Evolutionary conservation across 2,797 vertebrate species (phyloP).

Genomic region (Myotis myotis): DNA sequence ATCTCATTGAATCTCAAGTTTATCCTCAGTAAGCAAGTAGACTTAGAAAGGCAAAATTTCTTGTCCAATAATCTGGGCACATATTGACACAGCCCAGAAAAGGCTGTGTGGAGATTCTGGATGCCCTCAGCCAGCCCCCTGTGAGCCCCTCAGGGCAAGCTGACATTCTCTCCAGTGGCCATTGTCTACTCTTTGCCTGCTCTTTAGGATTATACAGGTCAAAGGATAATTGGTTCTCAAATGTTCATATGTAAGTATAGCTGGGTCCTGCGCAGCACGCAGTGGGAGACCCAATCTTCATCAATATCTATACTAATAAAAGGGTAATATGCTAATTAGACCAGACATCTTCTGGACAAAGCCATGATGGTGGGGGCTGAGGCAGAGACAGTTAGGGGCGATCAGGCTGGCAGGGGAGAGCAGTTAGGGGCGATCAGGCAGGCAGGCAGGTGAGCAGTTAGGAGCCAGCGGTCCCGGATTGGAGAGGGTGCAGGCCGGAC

Average conservation of each 20-base stretch:
- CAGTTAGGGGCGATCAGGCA: too few relatives aligned
- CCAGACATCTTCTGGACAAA: too few relatives aligned
- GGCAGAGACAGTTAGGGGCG: too few relatives aligned
- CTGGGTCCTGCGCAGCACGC: neutral
- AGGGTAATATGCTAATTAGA: too few relatives aligned
- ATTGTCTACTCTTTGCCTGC: neutral
- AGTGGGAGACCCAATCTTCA: neutral
- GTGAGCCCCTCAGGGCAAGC: neutral
- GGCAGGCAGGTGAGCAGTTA: too few relatives aligned
- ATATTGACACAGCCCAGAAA: neutral
- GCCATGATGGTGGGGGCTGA: too few relatives aligned
- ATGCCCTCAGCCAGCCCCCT: neutral
- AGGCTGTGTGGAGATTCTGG: neutral
- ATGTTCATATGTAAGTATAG: neutral
- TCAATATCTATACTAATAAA: neutral
- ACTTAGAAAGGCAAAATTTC: neutral
- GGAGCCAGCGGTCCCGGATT: too few relatives aligned
- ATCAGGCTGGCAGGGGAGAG: too few relatives aligned
- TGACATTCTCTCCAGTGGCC: neutral
- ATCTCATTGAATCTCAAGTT: slow-evolving; percentile 4
- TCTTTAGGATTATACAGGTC: neutral
- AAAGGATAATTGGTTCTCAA: slow-evolving; percentile 15
- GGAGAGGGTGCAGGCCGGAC: too few relatives aligned
- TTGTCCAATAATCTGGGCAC: neutral
- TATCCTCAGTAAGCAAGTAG: slow-evolving; percentile 1